Evolutionary conservation across 2,888 invertebrate genomes (phyloP).

Genomic region (Cynaeus angustus): DNA sequence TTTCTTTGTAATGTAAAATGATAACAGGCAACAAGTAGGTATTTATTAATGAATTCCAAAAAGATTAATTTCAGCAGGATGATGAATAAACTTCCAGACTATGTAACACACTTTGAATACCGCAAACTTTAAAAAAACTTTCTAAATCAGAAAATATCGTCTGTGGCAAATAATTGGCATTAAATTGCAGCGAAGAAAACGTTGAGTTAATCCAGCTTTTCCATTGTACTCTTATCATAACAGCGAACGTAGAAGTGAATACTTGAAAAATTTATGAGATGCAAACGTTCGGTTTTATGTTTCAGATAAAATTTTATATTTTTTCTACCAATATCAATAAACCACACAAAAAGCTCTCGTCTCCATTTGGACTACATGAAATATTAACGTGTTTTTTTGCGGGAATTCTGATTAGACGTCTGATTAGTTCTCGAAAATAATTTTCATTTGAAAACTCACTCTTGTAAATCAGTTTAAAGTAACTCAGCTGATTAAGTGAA

Average conservation of each 20-base stretch:
- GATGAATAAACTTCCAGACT: conserved; percentile 2
- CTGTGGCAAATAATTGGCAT: background rate
- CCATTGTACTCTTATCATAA: conserved; percentile 4
- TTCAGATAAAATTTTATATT: conserved; percentile 26
- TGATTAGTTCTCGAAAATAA: background rate
- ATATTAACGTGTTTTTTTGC: conserved; percentile 10
- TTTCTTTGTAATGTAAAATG: background rate
- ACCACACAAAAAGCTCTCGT: background rate
- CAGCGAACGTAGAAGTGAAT: background rate
- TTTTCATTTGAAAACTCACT: conserved; percentile 11
- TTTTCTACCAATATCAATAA: conserved; percentile 24
- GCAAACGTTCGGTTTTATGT: conserved; percentile 17
- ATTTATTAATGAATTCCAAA: conserved; percentile 8
- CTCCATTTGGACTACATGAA: conserved; percentile 4
- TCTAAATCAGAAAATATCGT: too few species aligned
- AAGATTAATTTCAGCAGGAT: background rate
- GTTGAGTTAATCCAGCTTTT: background rate
- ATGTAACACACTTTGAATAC: background rate
- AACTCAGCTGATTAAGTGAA: conserved; percentile 4
- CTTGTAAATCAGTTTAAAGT: conserved; percentile 2
- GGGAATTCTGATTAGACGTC: background rate
- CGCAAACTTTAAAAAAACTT: background rate
- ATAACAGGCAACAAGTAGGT: conserved; percentile 8
- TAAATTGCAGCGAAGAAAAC: background rate
- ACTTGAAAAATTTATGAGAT: conserved; percentile 25